A percentile compares a stretch with the other conserved stretches of the same genome.
Evolutionary conservation across 2,113 vertebrate genomes (phyloP).

Genomic region (Scortum barcoo): DNA sequence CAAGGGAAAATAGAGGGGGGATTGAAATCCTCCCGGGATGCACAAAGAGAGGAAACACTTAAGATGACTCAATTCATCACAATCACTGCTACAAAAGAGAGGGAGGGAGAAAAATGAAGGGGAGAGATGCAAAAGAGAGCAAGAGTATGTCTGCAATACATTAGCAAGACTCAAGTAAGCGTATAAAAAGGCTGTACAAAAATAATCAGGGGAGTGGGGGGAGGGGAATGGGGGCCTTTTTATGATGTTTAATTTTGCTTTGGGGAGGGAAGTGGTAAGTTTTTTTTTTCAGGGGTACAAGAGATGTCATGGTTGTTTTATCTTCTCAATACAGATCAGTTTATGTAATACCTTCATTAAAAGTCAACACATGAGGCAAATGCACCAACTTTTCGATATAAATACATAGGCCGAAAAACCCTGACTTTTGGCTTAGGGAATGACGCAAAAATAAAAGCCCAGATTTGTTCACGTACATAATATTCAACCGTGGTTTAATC

Average conservation of each 20-base stretch:
- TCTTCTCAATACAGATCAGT: too few species aligned
- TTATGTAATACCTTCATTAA: too few species aligned
- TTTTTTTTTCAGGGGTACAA: not conserved
- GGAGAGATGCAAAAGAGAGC: slow-evolving; percentile 42
- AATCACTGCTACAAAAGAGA: slow-evolving; percentile 75
- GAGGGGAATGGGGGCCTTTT: not conserved
- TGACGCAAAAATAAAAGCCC: not conserved
- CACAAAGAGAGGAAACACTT: slow-evolving; percentile 80
- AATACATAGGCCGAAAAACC: not conserved
- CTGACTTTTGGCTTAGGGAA: not conserved
- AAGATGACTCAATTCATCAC: slow-evolving; percentile 84
- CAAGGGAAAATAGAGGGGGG: slow-evolving; percentile 55
- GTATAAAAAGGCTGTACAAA: slow-evolving; percentile 38
- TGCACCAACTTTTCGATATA: not conserved
- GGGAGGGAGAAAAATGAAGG: slow-evolving; percentile 41
- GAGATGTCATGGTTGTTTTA: not conserved
- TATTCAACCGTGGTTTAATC: not conserved
- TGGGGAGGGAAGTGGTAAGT: not conserved
- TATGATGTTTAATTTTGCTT: slow-evolving; percentile 32
- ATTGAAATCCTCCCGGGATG: slow-evolving; percentile 74
- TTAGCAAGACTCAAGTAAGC: slow-evolving; percentile 59
- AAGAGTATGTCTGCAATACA: slow-evolving; percentile 64
- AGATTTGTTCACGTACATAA: not conserved
- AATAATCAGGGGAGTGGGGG: not conserved
- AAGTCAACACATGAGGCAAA: not conserved